These are phyloP conservation scores for Tenebrosternarchus preto DNA, from an alignment of 2,113 vertebrate species.

Conservation along the genomic window DNA sequence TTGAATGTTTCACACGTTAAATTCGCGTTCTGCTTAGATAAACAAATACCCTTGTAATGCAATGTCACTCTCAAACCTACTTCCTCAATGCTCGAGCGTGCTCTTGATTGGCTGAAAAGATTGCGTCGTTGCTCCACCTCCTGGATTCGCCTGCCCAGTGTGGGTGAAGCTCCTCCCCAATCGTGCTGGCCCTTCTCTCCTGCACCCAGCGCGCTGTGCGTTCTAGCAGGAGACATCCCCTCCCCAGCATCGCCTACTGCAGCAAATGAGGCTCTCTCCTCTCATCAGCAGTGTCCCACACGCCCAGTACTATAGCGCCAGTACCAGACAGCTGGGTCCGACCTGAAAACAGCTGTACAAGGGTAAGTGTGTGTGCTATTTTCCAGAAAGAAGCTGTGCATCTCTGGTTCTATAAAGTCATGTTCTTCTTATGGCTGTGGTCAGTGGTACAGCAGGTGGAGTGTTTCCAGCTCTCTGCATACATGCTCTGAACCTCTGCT, in stretches of 20 bases:
- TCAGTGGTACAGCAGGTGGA: conserved; percentile 7
- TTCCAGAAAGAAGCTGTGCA: background rate
- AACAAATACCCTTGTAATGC: conserved; percentile 1
- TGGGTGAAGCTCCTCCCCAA: conserved; percentile 37
- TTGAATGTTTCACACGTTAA: background rate
- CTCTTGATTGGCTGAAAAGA: conserved; percentile 37
- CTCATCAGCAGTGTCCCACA: background rate
- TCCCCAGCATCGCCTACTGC: conserved; percentile 38
- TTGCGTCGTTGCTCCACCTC: conserved; percentile 30
- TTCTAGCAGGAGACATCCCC: conserved; percentile 59
- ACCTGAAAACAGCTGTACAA: background rate
- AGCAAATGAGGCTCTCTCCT: conserved; percentile 42
- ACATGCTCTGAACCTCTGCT: conserved; percentile 14
- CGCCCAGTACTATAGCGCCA: background rate
- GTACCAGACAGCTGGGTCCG: conserved; percentile 1
- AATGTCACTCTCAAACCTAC: conserved; percentile 37
- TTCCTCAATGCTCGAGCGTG: conserved; percentile 41
- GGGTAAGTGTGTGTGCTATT: conserved; percentile 37
- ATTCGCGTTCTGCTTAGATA: background rate
- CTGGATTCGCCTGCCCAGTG: conserved; percentile 1
- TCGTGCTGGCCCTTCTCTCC: conserved; percentile 25
- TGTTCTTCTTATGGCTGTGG: conserved; percentile 4
- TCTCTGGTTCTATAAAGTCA: background rate
- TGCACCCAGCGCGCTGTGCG: conserved; percentile 43
- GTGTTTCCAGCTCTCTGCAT: conserved; percentile 12